Percentiles rank a stretch among this genome's conserved stretches.
phyloP scores from a whole-genome alignment of 2,888 invertebrate genomes.

The Tetrapedia diversipes region DNA sequence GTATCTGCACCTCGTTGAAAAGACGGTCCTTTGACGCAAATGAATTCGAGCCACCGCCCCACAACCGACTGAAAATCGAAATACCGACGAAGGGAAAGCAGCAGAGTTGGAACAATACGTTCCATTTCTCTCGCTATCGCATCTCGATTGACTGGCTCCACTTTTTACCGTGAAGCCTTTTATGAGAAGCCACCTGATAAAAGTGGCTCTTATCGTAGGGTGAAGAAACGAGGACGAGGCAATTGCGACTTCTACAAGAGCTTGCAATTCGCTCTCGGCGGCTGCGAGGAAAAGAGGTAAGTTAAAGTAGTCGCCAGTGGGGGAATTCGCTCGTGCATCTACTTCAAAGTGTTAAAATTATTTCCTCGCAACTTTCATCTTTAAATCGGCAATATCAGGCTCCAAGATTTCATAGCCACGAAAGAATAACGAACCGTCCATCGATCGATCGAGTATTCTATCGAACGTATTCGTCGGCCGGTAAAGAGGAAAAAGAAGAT shows the following conservation, averaged over 20 bases:
- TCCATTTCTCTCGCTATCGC: constrained; percentile 30
- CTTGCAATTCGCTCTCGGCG: constrained; percentile 10
- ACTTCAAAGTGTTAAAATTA: constrained; percentile 14
- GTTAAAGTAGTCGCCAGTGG: not conserved
- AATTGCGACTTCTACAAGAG: constrained; percentile 42
- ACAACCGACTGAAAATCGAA: constrained; percentile 14
- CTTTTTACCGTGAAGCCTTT: constrained; percentile 35
- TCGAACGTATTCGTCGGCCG: not conserved
- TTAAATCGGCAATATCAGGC: not conserved
- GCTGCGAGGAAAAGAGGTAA: not conserved
- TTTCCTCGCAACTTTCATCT: constrained; percentile 20
- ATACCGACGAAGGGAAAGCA: not conserved
- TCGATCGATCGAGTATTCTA: not conserved
- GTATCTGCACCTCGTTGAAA: not conserved
- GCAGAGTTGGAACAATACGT: constrained; percentile 21
- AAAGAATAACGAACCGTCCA: not conserved
- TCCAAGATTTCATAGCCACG: not conserved
- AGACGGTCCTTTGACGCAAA: constrained; percentile 8
- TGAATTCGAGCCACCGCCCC: constrained; percentile 14
- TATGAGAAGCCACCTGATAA: constrained; percentile 32
- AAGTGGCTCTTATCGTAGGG: constrained; percentile 45
- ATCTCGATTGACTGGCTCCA: constrained; percentile 15
- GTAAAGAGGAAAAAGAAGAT: not conserved
- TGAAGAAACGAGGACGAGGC: constrained; percentile 32
- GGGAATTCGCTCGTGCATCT: constrained; percentile 13